phyloP scores from a whole-genome alignment of 2,888 invertebrate genomes.

The Rhopalosiphum nymphaeae region DNA sequence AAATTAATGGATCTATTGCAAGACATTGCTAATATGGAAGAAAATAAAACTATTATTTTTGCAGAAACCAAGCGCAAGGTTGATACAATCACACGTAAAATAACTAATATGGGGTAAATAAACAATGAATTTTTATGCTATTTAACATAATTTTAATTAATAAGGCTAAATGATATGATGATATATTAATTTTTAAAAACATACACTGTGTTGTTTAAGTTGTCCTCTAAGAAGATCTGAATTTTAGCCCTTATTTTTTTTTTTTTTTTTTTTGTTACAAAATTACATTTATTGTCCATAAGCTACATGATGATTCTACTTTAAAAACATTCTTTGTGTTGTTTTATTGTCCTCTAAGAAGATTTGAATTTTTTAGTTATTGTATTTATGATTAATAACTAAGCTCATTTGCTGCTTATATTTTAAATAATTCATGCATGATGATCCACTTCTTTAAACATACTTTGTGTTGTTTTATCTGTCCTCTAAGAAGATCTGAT shows the following conservation, averaged over 20 bases:
- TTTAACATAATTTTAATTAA: not conserved
- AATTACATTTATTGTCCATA: not conserved
- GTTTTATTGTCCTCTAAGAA: conserved; percentile 61
- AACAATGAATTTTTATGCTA: not conserved
- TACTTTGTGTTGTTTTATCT: conserved; percentile 30
- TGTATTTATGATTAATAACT: not conserved
- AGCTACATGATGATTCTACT: conserved; percentile 41
- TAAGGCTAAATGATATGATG: conserved; percentile 46
- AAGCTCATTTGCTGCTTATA: too few species aligned
- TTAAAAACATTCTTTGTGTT: conserved; percentile 47
- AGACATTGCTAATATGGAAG: conserved; percentile 76
- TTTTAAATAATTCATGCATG: not conserved
- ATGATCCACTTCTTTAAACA: conserved; percentile 30
- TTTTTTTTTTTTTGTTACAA: not conserved
- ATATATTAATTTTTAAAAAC: conserved; percentile 37
- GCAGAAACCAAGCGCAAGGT: conserved; percentile 81
- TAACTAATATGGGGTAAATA: conserved; percentile 75
- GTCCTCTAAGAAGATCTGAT: conserved; percentile 53
- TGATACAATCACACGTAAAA: conserved; percentile 77
- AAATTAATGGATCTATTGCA: conserved; percentile 75
- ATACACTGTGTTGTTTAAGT: conserved; percentile 55
- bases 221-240: conserved; percentile 64
- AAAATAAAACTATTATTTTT: conserved; percentile 81
- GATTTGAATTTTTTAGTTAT: conserved; percentile 47
- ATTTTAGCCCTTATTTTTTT: not conserved